These are phyloP conservation scores for Cenopis cana DNA, from an alignment of 2,888 invertebrate species.

Conservation along the genomic window DNA sequence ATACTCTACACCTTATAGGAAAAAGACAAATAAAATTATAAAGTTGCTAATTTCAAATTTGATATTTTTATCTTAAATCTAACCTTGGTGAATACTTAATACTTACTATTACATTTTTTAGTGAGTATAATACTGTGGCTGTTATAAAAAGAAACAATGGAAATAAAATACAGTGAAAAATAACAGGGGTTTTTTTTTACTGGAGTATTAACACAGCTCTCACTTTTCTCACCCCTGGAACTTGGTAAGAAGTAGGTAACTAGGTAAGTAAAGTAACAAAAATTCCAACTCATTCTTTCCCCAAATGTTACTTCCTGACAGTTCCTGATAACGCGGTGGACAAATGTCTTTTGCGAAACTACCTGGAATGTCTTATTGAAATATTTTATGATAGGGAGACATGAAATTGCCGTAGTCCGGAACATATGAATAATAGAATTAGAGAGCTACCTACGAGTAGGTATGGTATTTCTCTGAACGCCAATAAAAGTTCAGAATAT, in stretches of 20 bases:
- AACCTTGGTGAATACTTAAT: too few species aligned
- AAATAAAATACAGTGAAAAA: too few species aligned
- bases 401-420: neutral
- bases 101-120: too few species aligned
- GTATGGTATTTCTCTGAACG: neutral
- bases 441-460: neutral
- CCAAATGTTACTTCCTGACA: conserved; percentile 52
- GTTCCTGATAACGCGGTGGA: conserved; percentile 51
- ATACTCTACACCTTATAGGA: too few species aligned
- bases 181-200: too few species aligned
- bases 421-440: conserved; percentile 22
- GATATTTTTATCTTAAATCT: too few species aligned
- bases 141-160: too few species aligned
- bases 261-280: conserved; percentile 16
- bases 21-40: too few species aligned
- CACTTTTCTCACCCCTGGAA: neutral
- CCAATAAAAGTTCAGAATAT: conserved; percentile 19
- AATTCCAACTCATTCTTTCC: conserved; percentile 47
- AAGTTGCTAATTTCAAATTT: too few species aligned
- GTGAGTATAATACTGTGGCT: too few species aligned
- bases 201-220: neutral
- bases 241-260: conserved; percentile 9
- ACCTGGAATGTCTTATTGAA: conserved; percentile 46
- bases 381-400: conserved; percentile 12
- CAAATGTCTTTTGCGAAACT: conserved; percentile 50